Conservation (phyloP, 2,113 vertebrate species). For the Micromys minutus region DNA sequence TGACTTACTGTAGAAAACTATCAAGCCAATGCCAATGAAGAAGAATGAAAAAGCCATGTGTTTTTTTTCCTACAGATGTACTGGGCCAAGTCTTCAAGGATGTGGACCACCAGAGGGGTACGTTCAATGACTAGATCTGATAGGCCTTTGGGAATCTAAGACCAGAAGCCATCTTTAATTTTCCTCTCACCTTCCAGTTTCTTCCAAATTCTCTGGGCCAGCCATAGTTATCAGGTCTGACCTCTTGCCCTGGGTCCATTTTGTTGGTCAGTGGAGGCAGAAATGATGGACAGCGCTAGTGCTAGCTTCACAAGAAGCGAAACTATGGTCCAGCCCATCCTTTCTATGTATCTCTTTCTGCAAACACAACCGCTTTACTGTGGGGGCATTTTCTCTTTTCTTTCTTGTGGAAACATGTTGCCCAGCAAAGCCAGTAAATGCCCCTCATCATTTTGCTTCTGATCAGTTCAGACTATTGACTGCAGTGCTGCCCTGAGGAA, state of each 20-base stretch:
- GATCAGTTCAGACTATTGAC: fast-evolving
- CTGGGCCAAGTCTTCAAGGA: slow-evolving; percentile 85
- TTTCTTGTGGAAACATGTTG: background rate
- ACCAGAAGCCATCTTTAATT: background rate
- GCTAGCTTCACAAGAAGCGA: fast-evolving
- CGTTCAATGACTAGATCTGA: slow-evolving; percentile 52
- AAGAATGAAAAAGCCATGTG: background rate
- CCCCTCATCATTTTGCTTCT: background rate
- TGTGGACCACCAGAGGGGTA: slow-evolving; percentile 78
- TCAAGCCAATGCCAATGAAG: background rate
- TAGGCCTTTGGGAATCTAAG: background rate
- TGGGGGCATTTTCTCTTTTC: background rate
- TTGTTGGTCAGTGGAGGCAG: fast-evolving
- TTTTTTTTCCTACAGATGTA: slow-evolving; percentile 81
- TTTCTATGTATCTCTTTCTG: fast-evolving
- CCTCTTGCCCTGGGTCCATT: fast-evolving
- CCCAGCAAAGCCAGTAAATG: background rate
- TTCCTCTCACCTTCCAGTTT: too few species aligned
- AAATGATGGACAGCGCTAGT: fast-evolving
- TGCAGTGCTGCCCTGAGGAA: background rate
- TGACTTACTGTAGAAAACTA: background rate
- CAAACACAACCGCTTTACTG: fast-evolving
- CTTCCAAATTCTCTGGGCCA: background rate
- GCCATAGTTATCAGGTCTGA: background rate
- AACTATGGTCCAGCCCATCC: fast-evolving